Evolutionary conservation across 2,797 vertebrate genomes (phyloP), one percentile per base, ranked within the genome.

Genomic region (Dryobates pubescens): DNA sequence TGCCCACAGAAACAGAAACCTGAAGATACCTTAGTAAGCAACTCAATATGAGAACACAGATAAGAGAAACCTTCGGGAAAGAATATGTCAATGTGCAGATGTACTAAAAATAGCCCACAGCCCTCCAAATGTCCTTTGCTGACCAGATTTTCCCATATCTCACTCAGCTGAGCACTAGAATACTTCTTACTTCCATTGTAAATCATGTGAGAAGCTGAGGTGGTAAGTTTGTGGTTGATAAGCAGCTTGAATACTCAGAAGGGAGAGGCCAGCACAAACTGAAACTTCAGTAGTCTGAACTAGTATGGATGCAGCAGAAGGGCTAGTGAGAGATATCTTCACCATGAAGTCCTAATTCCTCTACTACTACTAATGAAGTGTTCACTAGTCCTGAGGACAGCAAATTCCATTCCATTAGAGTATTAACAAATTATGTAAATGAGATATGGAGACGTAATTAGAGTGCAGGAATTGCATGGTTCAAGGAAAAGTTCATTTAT

Each of bases 381-480:
- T 51, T 87, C 62, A 47, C 51, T 59, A 85, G 56, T 82, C 54
- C 78, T 69, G 72, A 91, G 69, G 36, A 89, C 36, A 89, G 69
- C 51, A 82, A 85, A 90, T 81, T 95, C 34, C 30, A 43, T 83
- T 74, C 63, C 57, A 81, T 64, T 38, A 51, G 70, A 43, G 76
- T 89, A 89, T 89, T 89, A 61, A 85, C 64, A 92, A 88, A 89
- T 19, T 80, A 94, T 92, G 79, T 41, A 93, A 95, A 95, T 84
- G 64, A 92, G 87, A 70, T 47, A 76, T 34, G 26, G 53, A 86
- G 38, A 74, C 18, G 24, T 93, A 94, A 94, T 95, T 91, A 92
- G 59, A 91, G 38, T 73, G 32, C 49, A 87, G 41, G 43, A 80
- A 81, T 80, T 89, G 59, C 64, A 92, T 29, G 63, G 89, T 95